A percentile compares a stretch with the other conserved stretches of the same genome.
Evolutionary conservation across 2,888 invertebrate genomes (phyloP).

Genomic region (Perizoma flavofasciatum): DNA sequence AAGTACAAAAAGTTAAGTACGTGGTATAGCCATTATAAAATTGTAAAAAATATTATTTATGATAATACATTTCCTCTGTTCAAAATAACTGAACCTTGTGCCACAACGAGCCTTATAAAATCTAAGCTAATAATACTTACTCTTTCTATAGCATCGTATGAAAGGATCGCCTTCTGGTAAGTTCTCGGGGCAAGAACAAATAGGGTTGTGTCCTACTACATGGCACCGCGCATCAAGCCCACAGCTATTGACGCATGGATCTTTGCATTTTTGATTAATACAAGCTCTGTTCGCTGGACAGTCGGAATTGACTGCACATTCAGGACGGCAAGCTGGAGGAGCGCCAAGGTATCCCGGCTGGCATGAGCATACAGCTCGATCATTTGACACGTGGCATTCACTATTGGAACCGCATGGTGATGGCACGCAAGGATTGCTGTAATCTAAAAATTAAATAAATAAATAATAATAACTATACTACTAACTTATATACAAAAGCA

Average conservation of each 20-base stretch:
- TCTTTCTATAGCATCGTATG: slow-evolving; percentile 84
- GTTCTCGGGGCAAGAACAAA: slow-evolving; percentile 88
- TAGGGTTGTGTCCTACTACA: slow-evolving; percentile 91
- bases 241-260: slow-evolving; percentile 91
- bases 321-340: slow-evolving; percentile 90
- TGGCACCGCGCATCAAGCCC: slow-evolving; percentile 90
- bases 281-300: slow-evolving; percentile 89
- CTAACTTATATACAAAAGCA: not conserved
- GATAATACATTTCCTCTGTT: no score
- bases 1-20: no score
- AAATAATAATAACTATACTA: no score
- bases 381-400: slow-evolving; percentile 87
- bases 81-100: no score
- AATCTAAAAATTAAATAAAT: slow-evolving; percentile 19
- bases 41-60: no score
- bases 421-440: slow-evolving; percentile 87
- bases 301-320: slow-evolving; percentile 90
- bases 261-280: slow-evolving; percentile 88
- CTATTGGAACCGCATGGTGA: slow-evolving; percentile 91
- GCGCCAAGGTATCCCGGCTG: slow-evolving; percentile 87
- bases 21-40: no score
- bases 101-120: no score
- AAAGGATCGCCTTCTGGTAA: slow-evolving; percentile 91
- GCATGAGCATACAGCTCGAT: slow-evolving; percentile 90
- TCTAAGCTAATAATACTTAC: slow-evolving; percentile 51